phyloP scores from a whole-genome alignment of 2,888 invertebrate genomes.

The Volucella inflata region DNA sequence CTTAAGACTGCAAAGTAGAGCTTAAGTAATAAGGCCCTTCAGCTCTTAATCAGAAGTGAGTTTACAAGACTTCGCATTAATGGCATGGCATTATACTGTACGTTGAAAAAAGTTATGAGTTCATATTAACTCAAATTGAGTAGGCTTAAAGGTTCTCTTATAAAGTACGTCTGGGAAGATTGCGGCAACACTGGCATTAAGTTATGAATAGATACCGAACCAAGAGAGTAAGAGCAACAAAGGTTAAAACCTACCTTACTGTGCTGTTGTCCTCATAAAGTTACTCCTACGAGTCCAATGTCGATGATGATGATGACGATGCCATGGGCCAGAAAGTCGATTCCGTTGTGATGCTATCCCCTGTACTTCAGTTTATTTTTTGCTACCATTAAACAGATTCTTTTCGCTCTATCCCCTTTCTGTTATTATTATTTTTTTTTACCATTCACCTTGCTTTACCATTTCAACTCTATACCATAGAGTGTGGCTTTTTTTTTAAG shows the following conservation, averaged over 20 bases:
- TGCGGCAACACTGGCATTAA: no score
- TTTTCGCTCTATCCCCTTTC: slow-evolving; percentile 1
- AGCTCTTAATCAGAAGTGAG: no score
- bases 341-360: slow-evolving; percentile 67
- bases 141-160: no score
- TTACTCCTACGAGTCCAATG: slow-evolving; percentile 23
- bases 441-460: slow-evolving; percentile 47
- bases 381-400: slow-evolving; percentile 61
- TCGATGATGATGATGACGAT: slow-evolving; percentile 44
- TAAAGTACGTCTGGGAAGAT: no score
- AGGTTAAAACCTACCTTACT: background rate
- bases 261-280: background rate
- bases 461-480: slow-evolving; percentile 60
- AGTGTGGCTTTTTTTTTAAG: slow-evolving; percentile 31
- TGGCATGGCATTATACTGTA: no score
- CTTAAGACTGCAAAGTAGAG: no score
- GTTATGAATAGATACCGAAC: no score
- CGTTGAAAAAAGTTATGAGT: no score
- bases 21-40: no score
- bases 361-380: slow-evolving; percentile 68
- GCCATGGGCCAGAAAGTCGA: slow-evolving; percentile 69
- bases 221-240: no score
- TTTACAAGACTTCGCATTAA: no score
- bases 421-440: slow-evolving; percentile 2
- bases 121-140: no score